Evolutionary conservation across 2,888 invertebrate species (phyloP).

Genomic region (Ellobium chinense): DNA sequence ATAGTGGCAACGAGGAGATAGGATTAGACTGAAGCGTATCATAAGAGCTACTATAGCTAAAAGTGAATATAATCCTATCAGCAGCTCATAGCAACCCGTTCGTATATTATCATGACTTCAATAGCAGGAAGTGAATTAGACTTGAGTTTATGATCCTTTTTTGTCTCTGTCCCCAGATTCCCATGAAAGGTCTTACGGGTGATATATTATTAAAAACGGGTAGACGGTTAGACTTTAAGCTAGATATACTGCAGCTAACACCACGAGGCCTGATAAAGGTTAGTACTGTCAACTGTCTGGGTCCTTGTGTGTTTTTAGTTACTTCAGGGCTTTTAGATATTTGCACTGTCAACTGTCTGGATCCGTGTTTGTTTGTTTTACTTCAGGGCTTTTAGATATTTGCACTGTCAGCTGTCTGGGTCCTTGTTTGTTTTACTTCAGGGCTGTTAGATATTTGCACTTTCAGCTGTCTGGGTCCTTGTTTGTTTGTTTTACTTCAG

Average conservation of each 20-base stretch:
- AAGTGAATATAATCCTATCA: too few relatives aligned
- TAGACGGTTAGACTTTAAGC: conserved; percentile 92
- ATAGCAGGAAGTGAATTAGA: too few relatives aligned
- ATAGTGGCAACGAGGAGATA: too few relatives aligned
- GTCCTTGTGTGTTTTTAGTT: neutral
- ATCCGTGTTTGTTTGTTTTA: neutral
- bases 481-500: neutral
- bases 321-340: neutral
- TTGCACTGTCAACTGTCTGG: neutral
- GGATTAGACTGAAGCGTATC: too few relatives aligned
- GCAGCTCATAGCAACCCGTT: too few relatives aligned
- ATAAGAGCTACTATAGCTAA: too few relatives aligned
- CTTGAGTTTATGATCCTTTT: too few relatives aligned
- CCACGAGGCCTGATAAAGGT: conserved; percentile 82
- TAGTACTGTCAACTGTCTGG: conserved; percentile 9
- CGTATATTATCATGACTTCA: too few relatives aligned
- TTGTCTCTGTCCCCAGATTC: too few relatives aligned
- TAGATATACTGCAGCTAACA: conserved; percentile 94
- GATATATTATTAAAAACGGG: conserved; percentile 90
- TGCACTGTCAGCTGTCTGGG: neutral
- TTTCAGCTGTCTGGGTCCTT: neutral
- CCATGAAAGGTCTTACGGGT: conserved; percentile 92
- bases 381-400: conserved; percentile 62
- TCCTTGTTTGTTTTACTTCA: neutral
- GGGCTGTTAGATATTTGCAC: neutral